Evolutionary conservation across 37 sponge, comb jelly and placozoan genomes (phyloP).

Genomic region (Cladorhizidae sp.): DNA sequence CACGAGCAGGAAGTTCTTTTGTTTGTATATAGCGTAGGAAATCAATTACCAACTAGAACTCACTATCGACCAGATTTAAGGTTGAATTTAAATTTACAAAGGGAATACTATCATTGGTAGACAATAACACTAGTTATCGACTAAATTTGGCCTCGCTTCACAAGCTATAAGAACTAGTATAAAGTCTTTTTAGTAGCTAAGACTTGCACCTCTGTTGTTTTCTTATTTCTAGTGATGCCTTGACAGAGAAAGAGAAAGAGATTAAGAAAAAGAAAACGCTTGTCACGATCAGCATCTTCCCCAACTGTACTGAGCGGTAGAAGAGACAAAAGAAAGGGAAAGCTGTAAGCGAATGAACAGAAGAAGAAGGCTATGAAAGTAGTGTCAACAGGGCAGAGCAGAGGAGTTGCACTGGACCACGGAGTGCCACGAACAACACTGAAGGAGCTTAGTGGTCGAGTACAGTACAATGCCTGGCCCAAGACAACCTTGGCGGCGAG

Average conservation of each 20-base stretch:
- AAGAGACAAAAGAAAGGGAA: neutral
- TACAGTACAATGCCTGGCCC: neutral
- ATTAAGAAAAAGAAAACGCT: neutral
- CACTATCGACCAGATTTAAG: no score
- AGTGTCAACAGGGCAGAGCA: neutral
- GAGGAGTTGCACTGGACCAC: neutral
- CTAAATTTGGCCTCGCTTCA: no score
- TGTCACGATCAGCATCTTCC: neutral
- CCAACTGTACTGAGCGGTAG: neutral
- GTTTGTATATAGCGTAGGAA: no score
- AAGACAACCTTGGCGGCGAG: neutral
- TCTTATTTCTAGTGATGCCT: no score
- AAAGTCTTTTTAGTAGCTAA: no score
- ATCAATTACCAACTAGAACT: no score
- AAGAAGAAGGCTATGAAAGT: slow-evolving; percentile 1
- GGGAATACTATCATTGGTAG: no score
- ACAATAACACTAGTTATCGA: no score
- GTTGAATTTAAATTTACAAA: no score
- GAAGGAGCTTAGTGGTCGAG: slow-evolving; percentile 12
- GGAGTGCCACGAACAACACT: slow-evolving; percentile 6
- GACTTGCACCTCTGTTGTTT: no score
- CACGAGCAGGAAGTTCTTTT: no score
- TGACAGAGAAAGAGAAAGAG: neutral
- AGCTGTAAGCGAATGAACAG: slow-evolving; percentile 2
- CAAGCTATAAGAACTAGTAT: no score